Percentiles rank a stretch among this genome's conserved stretches.
phyloP scores from a whole-genome alignment of 2,888 invertebrate species.

The Lepetodrilus schrolli region DNA sequence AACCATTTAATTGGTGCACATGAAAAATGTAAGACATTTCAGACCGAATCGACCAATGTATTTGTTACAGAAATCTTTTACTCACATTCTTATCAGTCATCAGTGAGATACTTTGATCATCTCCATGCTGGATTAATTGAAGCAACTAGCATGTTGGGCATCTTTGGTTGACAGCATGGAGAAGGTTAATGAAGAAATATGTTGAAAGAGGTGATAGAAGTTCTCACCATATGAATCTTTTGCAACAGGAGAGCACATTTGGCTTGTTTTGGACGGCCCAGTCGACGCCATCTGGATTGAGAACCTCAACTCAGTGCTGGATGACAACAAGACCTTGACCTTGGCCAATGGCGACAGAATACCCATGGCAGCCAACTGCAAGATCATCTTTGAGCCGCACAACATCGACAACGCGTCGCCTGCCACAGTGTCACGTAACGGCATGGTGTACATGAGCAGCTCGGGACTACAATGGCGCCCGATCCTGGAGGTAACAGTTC shows the following conservation, averaged over 20 bases:
- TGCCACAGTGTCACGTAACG: slow-evolving; percentile 94
- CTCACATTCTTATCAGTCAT: too few relatives aligned
- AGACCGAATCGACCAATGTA: too few relatives aligned
- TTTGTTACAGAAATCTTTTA: too few relatives aligned
- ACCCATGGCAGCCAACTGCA: slow-evolving; percentile 94
- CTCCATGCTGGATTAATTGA: too few relatives aligned
- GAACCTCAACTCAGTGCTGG: slow-evolving; percentile 76
- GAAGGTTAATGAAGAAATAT: too few relatives aligned
- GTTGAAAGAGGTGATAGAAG: too few relatives aligned
- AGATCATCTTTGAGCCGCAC: slow-evolving; percentile 97
- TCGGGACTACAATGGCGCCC: slow-evolving; percentile 95
- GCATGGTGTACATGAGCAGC: slow-evolving; percentile 92
- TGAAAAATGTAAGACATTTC: too few relatives aligned
- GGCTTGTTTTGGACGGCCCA: slow-evolving; percentile 83
- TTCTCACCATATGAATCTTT: too few relatives aligned
- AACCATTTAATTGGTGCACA: too few relatives aligned
- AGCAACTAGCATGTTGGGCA: too few relatives aligned
- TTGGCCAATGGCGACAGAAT: slow-evolving; percentile 94
- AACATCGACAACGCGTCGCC: slow-evolving; percentile 98
- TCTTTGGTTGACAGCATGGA: too few relatives aligned
- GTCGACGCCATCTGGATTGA: slow-evolving; percentile 77
- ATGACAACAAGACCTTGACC: slow-evolving; percentile 79
- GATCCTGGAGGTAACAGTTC: slow-evolving; percentile 86
- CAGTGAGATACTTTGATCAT: too few relatives aligned
- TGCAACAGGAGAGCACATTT: slow-evolving; percentile 88